These are phyloP conservation scores for Diogma glabrata DNA, from an alignment of 2,888 invertebrate species.

Conservation along the genomic window DNA sequence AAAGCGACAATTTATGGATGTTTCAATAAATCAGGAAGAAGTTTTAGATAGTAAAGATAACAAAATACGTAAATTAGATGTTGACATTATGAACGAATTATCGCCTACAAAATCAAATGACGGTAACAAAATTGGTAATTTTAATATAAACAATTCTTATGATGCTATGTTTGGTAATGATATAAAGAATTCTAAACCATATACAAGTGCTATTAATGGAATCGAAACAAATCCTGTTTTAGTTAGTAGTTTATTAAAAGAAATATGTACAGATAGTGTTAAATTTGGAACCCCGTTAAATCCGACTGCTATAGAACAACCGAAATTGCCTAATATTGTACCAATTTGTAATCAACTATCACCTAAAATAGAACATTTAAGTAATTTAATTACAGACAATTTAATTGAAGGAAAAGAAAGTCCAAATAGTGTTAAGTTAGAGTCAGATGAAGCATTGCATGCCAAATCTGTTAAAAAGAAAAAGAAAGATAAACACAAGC, in stretches of 20 bases:
- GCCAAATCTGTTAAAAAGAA: slow-evolving; percentile 43
- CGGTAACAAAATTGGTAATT: too few species aligned
- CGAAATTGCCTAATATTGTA: too few species aligned
- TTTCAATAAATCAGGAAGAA: slow-evolving; percentile 13
- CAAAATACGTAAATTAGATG: slow-evolving; percentile 17
- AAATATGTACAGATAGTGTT: slow-evolving; percentile 37
- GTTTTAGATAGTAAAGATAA: slow-evolving; percentile 13
- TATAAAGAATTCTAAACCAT: slow-evolving; percentile 8
- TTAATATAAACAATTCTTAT: slow-evolving; percentile 3
- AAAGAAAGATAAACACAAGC: slow-evolving; percentile 67
- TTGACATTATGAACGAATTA: slow-evolving; percentile 12
- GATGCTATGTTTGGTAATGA: slow-evolving; percentile 3
- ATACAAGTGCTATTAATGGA: slow-evolving; percentile 41
- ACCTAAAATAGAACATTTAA: too few species aligned
- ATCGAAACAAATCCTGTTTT: slow-evolving; percentile 60
- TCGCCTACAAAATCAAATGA: slow-evolving; percentile 1
- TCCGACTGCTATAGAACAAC: too few species aligned
- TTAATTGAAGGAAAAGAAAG: too few species aligned
- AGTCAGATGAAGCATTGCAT: slow-evolving; percentile 16
- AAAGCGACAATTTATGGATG: slow-evolving; percentile 19
- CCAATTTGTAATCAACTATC: too few species aligned
- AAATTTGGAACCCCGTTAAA: slow-evolving; percentile 20
- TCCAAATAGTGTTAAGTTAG: too few species aligned
- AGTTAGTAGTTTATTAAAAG: slow-evolving; percentile 58
- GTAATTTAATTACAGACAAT: too few species aligned